Evolutionary conservation across 1,140 invertebrate species (phyloP).

Genomic region (Babylonia areolata): DNA sequence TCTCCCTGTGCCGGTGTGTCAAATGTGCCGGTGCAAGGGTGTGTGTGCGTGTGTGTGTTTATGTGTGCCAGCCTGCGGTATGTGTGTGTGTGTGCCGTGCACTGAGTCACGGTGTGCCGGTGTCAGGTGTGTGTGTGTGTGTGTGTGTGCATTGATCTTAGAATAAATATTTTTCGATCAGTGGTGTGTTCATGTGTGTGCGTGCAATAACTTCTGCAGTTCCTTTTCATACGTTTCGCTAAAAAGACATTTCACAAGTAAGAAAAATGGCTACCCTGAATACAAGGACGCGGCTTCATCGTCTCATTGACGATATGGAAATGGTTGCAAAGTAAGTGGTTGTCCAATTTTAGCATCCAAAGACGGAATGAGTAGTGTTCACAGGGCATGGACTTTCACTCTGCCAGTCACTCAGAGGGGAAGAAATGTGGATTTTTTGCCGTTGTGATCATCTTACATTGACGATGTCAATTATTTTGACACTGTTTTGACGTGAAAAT

Average conservation of each 20-base stretch:
- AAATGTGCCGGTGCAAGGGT: neutral
- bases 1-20: too few relatives aligned
- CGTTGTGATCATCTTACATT: neutral
- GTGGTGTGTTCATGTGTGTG: neutral
- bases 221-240: neutral
- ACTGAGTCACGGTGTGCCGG: neutral
- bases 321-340: slow-evolving; percentile 27
- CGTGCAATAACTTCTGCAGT: neutral
- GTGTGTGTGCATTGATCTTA: neutral
- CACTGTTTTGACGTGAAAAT: neutral
- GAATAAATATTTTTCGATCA: neutral
- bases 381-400: too few relatives aligned
- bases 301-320: slow-evolving; percentile 34
- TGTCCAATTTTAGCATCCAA: neutral
- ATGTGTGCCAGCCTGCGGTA: neutral
- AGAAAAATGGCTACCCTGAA: slow-evolving; percentile 6
- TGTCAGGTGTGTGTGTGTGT: neutral
- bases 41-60: slow-evolving; percentile 12
- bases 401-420: too few relatives aligned
- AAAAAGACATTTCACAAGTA: neutral
- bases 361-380: too few relatives aligned
- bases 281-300: slow-evolving; percentile 3
- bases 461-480: neutral
- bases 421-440: neutral
- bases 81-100: neutral